These are phyloP conservation scores for Unio delphinus DNA, from an alignment of 2,888 invertebrate genomes.

Conservation along the genomic window DNA sequence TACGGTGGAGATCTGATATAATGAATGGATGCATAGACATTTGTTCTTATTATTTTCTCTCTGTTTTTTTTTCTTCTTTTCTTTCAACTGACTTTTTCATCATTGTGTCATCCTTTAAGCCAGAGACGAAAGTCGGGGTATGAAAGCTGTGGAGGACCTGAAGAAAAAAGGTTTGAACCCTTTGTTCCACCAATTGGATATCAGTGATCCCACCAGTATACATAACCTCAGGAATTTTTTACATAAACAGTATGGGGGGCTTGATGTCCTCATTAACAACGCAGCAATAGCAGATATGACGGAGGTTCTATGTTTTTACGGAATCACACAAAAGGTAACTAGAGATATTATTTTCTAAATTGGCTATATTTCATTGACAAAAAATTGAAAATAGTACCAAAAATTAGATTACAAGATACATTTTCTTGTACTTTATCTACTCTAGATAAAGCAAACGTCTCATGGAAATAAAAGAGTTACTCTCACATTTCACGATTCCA, in stretches of 20 bases:
- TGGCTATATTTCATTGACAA: neutral
- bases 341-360: neutral
- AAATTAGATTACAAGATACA: neutral
- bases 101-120: conserved; percentile 23
- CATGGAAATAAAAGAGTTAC: too few species aligned
- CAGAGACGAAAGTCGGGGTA: conserved; percentile 42
- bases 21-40: too few species aligned
- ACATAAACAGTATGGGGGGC: conserved; percentile 48
- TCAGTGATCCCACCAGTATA: conserved; percentile 73
- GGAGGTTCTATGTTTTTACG: neutral
- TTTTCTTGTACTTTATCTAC: too few species aligned
- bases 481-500: too few species aligned
- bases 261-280: conserved; percentile 63
- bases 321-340: neutral
- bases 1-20: too few species aligned
- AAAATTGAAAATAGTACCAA: neutral
- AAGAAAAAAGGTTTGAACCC: conserved; percentile 69
- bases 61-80: neutral
- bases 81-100: neutral
- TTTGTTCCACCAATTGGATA: conserved; percentile 80
- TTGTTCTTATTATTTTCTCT: too few species aligned
- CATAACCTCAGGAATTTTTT: conserved; percentile 37
- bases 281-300: conserved; percentile 62
- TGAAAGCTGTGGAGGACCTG: conserved; percentile 41
- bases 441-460: too few species aligned